Conservation (phyloP, 2,797 vertebrate genomes). For the Sebastes trivittatus region DNA sequence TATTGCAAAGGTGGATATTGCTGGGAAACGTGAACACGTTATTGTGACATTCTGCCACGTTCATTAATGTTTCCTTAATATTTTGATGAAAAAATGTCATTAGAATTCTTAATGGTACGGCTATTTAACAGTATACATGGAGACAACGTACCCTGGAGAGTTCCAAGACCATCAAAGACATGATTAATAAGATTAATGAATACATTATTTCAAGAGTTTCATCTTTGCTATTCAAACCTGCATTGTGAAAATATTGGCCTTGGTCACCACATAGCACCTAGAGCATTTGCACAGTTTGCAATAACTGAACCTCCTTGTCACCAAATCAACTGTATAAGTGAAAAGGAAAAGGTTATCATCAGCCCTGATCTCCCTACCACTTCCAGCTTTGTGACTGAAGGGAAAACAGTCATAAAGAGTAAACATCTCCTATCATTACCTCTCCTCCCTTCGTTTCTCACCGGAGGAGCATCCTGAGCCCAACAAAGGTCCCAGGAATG, state of each 20-base stretch:
- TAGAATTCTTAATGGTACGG: neutral
- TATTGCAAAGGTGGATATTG: neutral
- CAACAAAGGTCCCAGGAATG: conserved; percentile 65
- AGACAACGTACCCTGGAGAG: neutral
- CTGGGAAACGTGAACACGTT: neutral
- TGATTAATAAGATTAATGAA: accelerated
- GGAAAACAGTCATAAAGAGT: conserved; percentile 23
- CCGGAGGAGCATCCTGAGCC: conserved; percentile 35
- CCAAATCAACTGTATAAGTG: neutral
- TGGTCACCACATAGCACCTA: neutral
- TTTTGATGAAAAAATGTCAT: neutral
- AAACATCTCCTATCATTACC: conserved; percentile 41
- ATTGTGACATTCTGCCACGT: neutral
- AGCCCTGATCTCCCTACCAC: neutral
- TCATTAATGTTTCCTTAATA: neutral
- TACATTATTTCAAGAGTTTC: neutral
- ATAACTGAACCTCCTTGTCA: neutral
- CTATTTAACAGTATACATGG: neutral
- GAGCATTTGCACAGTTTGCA: neutral
- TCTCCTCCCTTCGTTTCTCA: conserved; percentile 20
- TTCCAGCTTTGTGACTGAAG: conserved; percentile 33
- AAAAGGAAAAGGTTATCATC: neutral
- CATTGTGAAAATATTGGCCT: neutral
- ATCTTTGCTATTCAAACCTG: neutral
- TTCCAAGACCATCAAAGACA: neutral